Percentiles rank a stretch among this genome's conserved stretches.
These are phyloP conservation scores for Sanderia malayensis DNA, from an alignment of 30 jellyfish, hydroid and myxozoan genomes.

Conservation along the genomic window DNA sequence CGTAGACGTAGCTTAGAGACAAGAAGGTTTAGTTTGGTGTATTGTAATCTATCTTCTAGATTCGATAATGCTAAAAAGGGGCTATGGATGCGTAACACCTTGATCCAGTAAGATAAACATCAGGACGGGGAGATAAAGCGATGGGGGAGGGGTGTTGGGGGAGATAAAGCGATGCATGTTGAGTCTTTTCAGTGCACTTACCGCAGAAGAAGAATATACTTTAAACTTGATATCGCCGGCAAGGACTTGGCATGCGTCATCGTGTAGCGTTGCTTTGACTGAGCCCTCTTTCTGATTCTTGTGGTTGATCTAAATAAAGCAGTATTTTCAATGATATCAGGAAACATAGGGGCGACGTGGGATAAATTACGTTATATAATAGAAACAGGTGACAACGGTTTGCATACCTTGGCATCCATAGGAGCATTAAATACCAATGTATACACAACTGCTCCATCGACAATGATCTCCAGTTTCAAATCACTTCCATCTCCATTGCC, in stretches of 20 bases:
- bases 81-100: neutral
- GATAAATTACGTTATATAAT: neutral
- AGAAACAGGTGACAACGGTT: neutral
- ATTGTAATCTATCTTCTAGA: neutral
- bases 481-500: slow-evolving; percentile 98
- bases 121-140: no score
- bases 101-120: no score
- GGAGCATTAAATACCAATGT: slow-evolving; percentile 82
- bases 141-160: neutral
- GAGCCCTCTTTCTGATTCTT: slow-evolving; percentile 53
- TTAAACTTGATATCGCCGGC: slow-evolving; percentile 80
- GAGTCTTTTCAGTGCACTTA: slow-evolving; percentile 25
- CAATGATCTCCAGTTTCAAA: slow-evolving; percentile 70
- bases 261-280: slow-evolving; percentile 66
- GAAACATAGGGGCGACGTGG: neutral
- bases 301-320: slow-evolving; percentile 51
- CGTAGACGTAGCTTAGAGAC: no score
- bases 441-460: slow-evolving; percentile 49
- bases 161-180: neutral
- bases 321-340: neutral
- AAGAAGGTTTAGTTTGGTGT: no score
- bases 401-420: slow-evolving; percentile 61
- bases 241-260: slow-evolving; percentile 52
- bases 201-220: slow-evolving; percentile 80
- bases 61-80: neutral